Percentiles rank a stretch among this genome's conserved stretches.
These are phyloP conservation scores for Eudasyphora cyanicolor DNA, from an alignment of 2,888 invertebrate species.

Conservation along the genomic window DNA sequence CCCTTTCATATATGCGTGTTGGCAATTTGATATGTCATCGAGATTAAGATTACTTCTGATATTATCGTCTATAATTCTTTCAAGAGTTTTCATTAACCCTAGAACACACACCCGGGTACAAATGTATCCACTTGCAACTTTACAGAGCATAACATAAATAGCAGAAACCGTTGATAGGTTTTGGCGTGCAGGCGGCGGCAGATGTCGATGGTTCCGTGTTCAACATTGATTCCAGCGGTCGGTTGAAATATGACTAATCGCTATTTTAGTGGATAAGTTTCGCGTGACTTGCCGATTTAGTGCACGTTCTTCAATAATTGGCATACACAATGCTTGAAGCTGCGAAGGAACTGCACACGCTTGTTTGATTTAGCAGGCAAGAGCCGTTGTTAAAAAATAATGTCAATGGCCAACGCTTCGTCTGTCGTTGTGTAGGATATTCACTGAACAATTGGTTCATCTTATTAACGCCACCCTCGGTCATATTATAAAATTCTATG, in stretches of 20 bases:
- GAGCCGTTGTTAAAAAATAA: constrained; percentile 16
- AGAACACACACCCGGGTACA: too few species aligned
- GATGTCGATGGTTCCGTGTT: constrained; percentile 18
- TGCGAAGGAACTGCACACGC: background rate
- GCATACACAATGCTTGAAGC: constrained; percentile 14
- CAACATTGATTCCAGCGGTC: constrained; percentile 15
- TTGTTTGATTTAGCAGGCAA: background rate
- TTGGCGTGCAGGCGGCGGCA: constrained; percentile 3
- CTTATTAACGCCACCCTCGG: constrained; percentile 31
- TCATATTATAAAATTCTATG: too few species aligned
- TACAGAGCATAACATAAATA: too few species aligned
- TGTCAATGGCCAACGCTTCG: constrained; percentile 23
- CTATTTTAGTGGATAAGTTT: constrained; percentile 37
- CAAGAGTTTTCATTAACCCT: too few species aligned
- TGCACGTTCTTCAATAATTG: constrained; percentile 27
- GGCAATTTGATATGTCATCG: too few species aligned
- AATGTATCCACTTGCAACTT: too few species aligned
- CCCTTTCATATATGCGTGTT: too few species aligned
- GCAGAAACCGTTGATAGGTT: constrained; percentile 16
- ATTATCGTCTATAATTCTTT: too few species aligned
- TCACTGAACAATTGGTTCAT: constrained; percentile 42
- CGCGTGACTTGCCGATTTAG: constrained; percentile 29
- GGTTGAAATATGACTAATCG: constrained; percentile 23
- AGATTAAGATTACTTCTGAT: too few species aligned
- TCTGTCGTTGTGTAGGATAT: constrained; percentile 36